Evolutionary conservation across 2,888 invertebrate species (phyloP), one percentile per base, ranked within the genome.

Genomic region (Nephrotoma guestfalica): DNA sequence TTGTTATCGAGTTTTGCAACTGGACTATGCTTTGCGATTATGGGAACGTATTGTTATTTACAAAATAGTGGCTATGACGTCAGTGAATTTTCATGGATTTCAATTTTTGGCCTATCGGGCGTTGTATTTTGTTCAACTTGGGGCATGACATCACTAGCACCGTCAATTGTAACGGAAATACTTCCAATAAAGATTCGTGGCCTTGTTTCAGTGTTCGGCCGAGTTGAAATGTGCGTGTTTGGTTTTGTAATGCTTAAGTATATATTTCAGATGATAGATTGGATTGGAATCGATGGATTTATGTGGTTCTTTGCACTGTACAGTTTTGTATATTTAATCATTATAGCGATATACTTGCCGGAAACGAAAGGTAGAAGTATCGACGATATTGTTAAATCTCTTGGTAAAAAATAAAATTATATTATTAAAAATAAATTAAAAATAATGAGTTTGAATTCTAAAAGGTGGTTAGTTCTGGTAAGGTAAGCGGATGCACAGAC

Each of bases 321-420:
- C 40, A 89, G 89, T 30, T 88, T 90, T 57, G n/a, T 86, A n/a
- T 90, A 90, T 2, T 89, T 89, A 0, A 45, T 90, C 6, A 91
- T 91, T 87, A 88, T 91, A 6, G 88, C 89, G 9, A 71, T 89
- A 0, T 90, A 89, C 87, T 87, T 91, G 18, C 91, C 91, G 0
- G 91, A 91, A 88, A 91, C 91, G 2, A 91, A 90, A 87, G 91
- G 91, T 4, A 90, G 90, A 87, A 90, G 89, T 11, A 89, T 89
- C 45, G 91, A 91, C 42, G 87, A 88, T 6, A 90, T 91, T 87
- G 87, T 91, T 87, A 89, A 88, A 51, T 51, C 51, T 51, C 51
- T 51, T 15, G 51, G 51, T 51, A 51, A 51, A 51, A 15, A 51
- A 51, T 51, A 51, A 51, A 51, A 6, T 51, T 2, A 3, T 30